Evolutionary conservation across 2,113 vertebrate genomes (phyloP), one percentile per base, ranked within the genome.

Genomic region (Microcebus ravelobensis): DNA sequence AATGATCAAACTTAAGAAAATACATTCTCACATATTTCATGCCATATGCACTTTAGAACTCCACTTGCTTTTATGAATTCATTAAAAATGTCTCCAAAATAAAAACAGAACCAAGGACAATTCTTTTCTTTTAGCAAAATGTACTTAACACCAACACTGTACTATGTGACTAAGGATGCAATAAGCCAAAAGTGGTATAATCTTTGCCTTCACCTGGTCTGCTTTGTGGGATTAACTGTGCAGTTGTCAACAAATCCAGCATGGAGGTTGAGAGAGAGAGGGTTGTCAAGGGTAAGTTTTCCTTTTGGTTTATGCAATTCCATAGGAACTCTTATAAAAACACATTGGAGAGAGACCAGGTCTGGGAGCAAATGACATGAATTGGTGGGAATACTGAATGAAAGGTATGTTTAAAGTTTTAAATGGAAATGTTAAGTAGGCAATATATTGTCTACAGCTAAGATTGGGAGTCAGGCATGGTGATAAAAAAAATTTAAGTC

Each of bases 1-100:
- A 91, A 73, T 86, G 86, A 86, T 86, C 76, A 88, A 84, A 63
- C 55, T 94, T 83, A 59, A 94, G 31, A 85, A 96, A 92, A 88
- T 81, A 65, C 17, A 91, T 90, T 65, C 74, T 91, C 81, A 77
- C 18, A 42, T 55, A 36, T 27, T 92, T 93, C 63, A 68, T 83
- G 21, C 67, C 65, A 63, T 87, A 70, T 90, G n/a, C 1, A 63
- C 74, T 92, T 93, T 59, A 84, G 70, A 84, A 68, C 55, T 59
- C 34, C 18, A 59, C 85, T 96, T 70, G 79, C 20, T 92, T 80
- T 79, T 70, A 55, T 88, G 59, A 95, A 89, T 59, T 95, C 34
- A 80, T 80, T 81, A 77, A 83, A 90, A 81, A 61, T 90, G 31
- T 65, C 88, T 87, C 42, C 57, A 91, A 74, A 73, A 85, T 87